Evolutionary conservation across 2,888 invertebrate genomes (phyloP).

Genomic region (Eupeodes luniger): DNA sequence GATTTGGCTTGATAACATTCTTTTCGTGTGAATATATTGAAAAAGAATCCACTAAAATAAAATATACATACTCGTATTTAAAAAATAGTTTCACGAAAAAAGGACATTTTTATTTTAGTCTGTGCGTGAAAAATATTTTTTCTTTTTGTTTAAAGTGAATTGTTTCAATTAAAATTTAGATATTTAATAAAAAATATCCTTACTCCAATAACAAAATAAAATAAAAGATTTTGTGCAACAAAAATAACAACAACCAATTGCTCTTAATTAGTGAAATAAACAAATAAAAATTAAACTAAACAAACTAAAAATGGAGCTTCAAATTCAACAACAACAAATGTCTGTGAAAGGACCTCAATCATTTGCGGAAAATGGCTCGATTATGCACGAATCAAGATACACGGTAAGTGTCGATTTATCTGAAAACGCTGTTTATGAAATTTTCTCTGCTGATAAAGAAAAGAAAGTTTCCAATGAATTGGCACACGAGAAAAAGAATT

Average conservation of each 20-base stretch:
- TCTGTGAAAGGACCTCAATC: slow-evolving; percentile 79
- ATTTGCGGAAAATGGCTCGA: slow-evolving; percentile 79
- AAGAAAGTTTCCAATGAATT: background rate
- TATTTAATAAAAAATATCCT: background rate
- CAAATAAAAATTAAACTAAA: slow-evolving; percentile 18
- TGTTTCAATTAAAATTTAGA: slow-evolving; percentile 24
- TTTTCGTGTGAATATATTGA: slow-evolving; percentile 1
- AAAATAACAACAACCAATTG: slow-evolving; percentile 1
- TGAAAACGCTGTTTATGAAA: background rate
- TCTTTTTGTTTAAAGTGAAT: slow-evolving; percentile 13
- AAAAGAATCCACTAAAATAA: slow-evolving; percentile 6
- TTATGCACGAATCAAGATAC: slow-evolving; percentile 81
- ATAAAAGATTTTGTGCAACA: slow-evolving; percentile 22
- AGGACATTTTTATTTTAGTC: background rate
- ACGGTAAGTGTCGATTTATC: slow-evolving; percentile 80
- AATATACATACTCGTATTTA: background rate
- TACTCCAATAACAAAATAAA: slow-evolving; percentile 1
- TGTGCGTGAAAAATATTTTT: background rate
- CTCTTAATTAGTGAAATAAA: slow-evolving; percentile 25
- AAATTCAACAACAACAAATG: slow-evolving; percentile 80
- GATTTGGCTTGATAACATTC: slow-evolving; percentile 55
- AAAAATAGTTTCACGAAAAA: slow-evolving; percentile 28
- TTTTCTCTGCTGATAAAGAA: background rate
- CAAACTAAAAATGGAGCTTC: slow-evolving; percentile 80
- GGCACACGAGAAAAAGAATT: background rate